Percentiles rank a stretch among this genome's conserved stretches.
Conservation (phyloP, 2,888 invertebrate genomes). For the Amiota minor region DNA sequence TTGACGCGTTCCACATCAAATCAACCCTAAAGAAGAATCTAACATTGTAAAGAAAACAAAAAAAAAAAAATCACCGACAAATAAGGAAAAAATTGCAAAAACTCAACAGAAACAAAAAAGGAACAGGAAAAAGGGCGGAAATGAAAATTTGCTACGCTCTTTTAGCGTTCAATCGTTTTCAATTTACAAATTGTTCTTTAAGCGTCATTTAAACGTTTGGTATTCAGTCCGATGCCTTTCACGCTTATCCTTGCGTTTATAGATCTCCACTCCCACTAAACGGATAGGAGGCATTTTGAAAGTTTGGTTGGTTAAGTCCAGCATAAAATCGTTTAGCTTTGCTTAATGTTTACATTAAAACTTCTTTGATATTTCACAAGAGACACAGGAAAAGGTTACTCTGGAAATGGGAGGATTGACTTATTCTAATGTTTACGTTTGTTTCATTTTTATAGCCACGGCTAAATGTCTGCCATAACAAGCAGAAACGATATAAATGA, state of each 20-base stretch:
- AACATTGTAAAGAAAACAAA: slow-evolving; percentile 2
- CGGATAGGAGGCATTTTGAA: neutral
- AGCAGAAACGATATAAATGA: slow-evolving; percentile 40
- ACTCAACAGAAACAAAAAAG: slow-evolving; percentile 5
- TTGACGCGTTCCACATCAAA: neutral
- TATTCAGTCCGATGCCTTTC: slow-evolving; percentile 30
- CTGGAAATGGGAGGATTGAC: slow-evolving; percentile 37
- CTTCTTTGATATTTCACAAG: slow-evolving; percentile 49
- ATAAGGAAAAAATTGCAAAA: neutral
- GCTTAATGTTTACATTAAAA: slow-evolving; percentile 42
- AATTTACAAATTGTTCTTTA: slow-evolving; percentile 72
- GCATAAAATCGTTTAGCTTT: slow-evolving; percentile 19
- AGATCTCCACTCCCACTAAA: neutral
- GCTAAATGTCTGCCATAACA: slow-evolving; percentile 58
- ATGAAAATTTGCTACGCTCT: slow-evolving; percentile 61
- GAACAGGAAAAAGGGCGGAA: slow-evolving; percentile 22
- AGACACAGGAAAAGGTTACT: slow-evolving; percentile 34
- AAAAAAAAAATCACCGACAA: neutral
- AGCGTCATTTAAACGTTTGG: slow-evolving; percentile 59
- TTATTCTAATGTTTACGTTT: slow-evolving; percentile 29
- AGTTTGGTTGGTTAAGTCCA: neutral
- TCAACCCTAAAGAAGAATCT: neutral
- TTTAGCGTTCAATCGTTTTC: slow-evolving; percentile 69
- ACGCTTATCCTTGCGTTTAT: neutral
- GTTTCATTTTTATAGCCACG: slow-evolving; percentile 41